Evolutionary conservation across 2,113 vertebrate genomes (phyloP).

Genomic region (Patagioenas fasciata): DNA sequence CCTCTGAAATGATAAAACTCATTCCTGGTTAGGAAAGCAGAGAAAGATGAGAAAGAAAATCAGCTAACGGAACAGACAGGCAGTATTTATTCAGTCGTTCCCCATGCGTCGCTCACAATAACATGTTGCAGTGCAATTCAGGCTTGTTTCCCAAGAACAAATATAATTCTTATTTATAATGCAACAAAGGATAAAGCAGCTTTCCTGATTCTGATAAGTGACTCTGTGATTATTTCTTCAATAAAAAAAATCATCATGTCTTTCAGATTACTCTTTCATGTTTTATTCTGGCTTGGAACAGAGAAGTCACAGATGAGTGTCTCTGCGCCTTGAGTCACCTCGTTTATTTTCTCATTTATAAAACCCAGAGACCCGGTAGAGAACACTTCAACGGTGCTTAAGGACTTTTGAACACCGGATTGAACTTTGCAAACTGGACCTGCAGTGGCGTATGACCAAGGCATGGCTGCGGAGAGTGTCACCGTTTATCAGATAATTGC

Average conservation of each 20-base stretch:
- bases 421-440: not conserved
- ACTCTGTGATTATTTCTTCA: constrained; percentile 53
- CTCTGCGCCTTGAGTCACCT: not conserved
- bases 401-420: not conserved
- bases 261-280: constrained; percentile 29
- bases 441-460: not conserved
- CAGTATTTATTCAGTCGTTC: constrained; percentile 6
- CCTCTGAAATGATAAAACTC: not conserved
- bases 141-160: constrained; percentile 44
- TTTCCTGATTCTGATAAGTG: constrained; percentile 29
- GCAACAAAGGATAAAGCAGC: constrained; percentile 51
- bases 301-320: not conserved
- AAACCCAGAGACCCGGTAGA: not conserved
- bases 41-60: not conserved
- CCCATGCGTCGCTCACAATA: not conserved
- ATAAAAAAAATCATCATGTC: not conserved
- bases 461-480: not conserved
- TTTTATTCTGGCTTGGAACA: constrained; percentile 26
- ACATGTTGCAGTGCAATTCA: not conserved
- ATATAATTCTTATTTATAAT: constrained; percentile 65
- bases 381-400: not conserved
- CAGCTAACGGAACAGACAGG: constrained; percentile 34
- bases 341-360: constrained; percentile 35
- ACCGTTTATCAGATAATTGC: constrained; percentile 25
- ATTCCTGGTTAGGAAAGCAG: not conserved